These are phyloP conservation scores for Trachymyrmex cornetzi DNA, from an alignment of 1,140 invertebrate genomes.

Conservation along the genomic window DNA sequence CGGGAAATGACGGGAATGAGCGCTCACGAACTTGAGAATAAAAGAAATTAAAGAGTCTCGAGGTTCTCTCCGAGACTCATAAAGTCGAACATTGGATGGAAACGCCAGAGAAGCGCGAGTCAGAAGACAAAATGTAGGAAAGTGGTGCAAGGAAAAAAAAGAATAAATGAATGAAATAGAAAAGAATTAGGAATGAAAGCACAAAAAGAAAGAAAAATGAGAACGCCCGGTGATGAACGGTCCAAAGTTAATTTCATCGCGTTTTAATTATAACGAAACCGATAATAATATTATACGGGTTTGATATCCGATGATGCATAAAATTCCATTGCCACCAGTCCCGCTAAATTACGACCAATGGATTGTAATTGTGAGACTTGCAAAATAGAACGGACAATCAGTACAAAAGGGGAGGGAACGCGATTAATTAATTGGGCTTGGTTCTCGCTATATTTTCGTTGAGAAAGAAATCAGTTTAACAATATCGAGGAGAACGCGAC, in stretches of 20 bases:
- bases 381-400: not conserved
- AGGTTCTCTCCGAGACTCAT: slow-evolving; percentile 43
- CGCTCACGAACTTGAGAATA: not conserved
- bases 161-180: slow-evolving; percentile 5
- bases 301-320: slow-evolving; percentile 41
- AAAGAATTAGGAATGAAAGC: not conserved
- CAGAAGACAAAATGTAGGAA: slow-evolving; percentile 12
- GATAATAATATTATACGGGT: slow-evolving; percentile 71
- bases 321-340: slow-evolving; percentile 35
- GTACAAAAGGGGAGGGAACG: not conserved
- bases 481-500: not conserved
- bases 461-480: not conserved
- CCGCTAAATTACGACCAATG: slow-evolving; percentile 46
- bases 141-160: not conserved
- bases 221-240: slow-evolving; percentile 30
- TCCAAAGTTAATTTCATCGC: slow-evolving; percentile 45
- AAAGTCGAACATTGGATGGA: slow-evolving; percentile 52
- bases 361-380: slow-evolving; percentile 21
- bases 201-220: not conserved
- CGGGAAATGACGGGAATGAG: not conserved
- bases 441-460: not conserved
- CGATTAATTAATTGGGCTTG: slow-evolving; percentile 3
- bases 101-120: slow-evolving; percentile 15
- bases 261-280: slow-evolving; percentile 70
- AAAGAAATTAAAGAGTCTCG: slow-evolving; percentile 63